Evolutionary conservation across 92 coral and sea anemone species (phyloP).

Genomic region (Parazoanthus atlanticus): DNA sequence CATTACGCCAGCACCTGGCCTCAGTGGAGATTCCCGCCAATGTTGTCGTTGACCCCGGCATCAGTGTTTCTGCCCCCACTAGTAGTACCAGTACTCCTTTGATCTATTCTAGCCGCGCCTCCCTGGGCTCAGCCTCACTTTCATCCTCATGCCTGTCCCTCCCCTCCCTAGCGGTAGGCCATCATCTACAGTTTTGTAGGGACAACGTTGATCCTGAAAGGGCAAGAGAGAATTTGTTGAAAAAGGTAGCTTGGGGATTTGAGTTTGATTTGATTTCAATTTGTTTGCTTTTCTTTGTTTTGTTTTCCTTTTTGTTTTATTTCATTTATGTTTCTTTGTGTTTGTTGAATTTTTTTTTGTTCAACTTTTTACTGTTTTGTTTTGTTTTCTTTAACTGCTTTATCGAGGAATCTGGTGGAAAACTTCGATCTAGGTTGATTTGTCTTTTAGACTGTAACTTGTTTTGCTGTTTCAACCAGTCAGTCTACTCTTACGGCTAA

Average conservation of each 20-base stretch:
- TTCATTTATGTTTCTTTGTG: neutral
- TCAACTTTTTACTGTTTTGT: neutral
- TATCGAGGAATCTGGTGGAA: neutral
- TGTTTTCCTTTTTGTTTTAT: neutral
- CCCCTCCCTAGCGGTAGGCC: slow-evolving; percentile 86
- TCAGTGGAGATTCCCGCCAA: slow-evolving; percentile 66
- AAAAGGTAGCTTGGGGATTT: slow-evolving; percentile 63
- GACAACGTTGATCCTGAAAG: slow-evolving; percentile 67
- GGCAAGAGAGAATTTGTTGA: slow-evolving; percentile 68
- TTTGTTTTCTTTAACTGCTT: neutral
- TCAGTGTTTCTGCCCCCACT: slow-evolving; percentile 62
- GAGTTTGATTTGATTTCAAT: slow-evolving; percentile 42
- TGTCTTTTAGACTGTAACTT: too few species aligned
- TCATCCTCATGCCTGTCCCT: slow-evolving; percentile 83
- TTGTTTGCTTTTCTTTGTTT: slow-evolving; percentile 41
- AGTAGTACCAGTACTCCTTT: slow-evolving; percentile 62
- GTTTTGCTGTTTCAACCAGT: neutral
- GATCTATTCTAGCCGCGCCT: slow-evolving; percentile 64
- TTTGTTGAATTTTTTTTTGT: neutral
- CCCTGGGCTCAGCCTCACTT: slow-evolving; percentile 68
- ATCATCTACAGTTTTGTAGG: slow-evolving; percentile 67
- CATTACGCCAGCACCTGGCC: slow-evolving; percentile 74
- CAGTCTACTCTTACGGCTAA: neutral
- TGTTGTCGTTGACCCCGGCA: slow-evolving; percentile 55
- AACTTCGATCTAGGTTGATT: too few species aligned